Percentiles rank a stretch among this genome's conserved stretches.
Evolutionary conservation across 2,888 invertebrate genomes (phyloP).

Genomic region (Thymelicus acteon): DNA sequence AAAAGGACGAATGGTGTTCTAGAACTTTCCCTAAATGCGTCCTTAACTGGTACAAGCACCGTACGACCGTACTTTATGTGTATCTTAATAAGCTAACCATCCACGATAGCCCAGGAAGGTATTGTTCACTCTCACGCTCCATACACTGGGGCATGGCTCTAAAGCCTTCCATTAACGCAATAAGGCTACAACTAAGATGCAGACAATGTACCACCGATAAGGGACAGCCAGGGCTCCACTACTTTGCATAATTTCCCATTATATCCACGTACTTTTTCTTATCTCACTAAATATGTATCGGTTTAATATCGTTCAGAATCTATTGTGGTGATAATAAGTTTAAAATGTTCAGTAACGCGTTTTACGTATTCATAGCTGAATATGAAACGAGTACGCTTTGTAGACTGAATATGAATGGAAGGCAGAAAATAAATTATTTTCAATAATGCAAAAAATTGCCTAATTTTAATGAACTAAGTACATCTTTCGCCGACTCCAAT

Average conservation of each 20-base stretch:
- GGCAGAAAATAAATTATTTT: no score
- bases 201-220: slow-evolving; percentile 67
- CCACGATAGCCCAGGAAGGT: slow-evolving; percentile 15
- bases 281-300: slow-evolving; percentile 38
- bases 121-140: slow-evolving; percentile 40
- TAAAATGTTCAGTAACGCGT: neutral
- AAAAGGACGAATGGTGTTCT: no score
- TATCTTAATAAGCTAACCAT: slow-evolving; percentile 21
- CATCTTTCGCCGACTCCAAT: no score
- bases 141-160: slow-evolving; percentile 19
- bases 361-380: neutral
- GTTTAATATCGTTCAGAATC: slow-evolving; percentile 9
- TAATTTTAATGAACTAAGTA: no score
- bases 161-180: slow-evolving; percentile 57
- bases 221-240: slow-evolving; percentile 56
- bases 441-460: no score
- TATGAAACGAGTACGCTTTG: neutral
- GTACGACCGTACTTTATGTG: slow-evolving; percentile 8
- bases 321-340: slow-evolving; percentile 5
- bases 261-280: slow-evolving; percentile 39
- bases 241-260: slow-evolving; percentile 53
- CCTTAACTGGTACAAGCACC: neutral
- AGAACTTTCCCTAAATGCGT: no score
- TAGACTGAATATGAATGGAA: no score
- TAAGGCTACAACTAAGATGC: slow-evolving; percentile 61